These are phyloP conservation scores for Zosterops hypoxanthus DNA, from an alignment of 2,113 vertebrate species.

Conservation along the genomic window DNA sequence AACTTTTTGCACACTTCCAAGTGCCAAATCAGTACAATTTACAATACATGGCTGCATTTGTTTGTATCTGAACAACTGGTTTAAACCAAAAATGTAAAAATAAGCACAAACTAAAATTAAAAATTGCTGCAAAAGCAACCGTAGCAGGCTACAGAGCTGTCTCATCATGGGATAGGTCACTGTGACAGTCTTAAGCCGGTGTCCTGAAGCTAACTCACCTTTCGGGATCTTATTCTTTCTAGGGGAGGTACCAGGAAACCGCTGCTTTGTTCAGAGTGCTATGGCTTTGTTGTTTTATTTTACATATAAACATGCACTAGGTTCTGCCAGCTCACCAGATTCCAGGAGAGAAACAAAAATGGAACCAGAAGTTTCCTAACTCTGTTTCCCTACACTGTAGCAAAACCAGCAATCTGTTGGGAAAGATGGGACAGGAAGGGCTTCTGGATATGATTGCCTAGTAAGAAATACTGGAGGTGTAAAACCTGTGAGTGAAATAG, in stretches of 20 bases:
- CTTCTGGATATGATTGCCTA: no score
- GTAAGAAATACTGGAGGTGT: no score
- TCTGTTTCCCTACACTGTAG: not conserved
- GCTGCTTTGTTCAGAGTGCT: not conserved
- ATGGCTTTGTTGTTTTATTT: not conserved
- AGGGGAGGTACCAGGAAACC: not conserved
- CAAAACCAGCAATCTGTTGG: not conserved
- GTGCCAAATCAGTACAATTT: not conserved
- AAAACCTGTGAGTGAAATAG: no score
- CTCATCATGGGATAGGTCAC: not conserved
- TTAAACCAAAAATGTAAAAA: not conserved
- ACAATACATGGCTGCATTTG: not conserved
- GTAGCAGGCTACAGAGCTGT: not conserved
- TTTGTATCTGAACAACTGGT: not conserved
- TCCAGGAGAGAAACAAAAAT: not conserved
- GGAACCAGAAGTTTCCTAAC: not conserved
- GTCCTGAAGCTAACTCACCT: not conserved
- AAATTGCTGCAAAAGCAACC: not conserved
- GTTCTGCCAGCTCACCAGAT: not conserved
- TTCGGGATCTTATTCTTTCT: not conserved
- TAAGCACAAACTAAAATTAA: not conserved
- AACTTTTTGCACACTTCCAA: not conserved
- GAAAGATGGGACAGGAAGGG: no score
- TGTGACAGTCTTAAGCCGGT: rapidly evolving
- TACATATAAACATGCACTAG: not conserved